A percentile compares a stretch with the other conserved stretches of the same genome.
phyloP scores from a whole-genome alignment of 2,888 invertebrate genomes.

The Iselma pallidipennis region DNA sequence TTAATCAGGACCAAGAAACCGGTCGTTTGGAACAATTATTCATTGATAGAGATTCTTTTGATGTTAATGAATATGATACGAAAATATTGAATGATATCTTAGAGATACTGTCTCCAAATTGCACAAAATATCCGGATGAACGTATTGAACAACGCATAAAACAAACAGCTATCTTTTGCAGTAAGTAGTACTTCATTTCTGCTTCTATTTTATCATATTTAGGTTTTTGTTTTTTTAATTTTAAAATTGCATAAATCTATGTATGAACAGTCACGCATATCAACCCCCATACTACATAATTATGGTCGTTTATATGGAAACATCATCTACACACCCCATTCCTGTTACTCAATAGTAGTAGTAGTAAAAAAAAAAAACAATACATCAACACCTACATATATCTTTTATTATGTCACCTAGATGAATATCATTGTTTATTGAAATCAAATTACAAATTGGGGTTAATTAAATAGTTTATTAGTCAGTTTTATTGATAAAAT shows the following conservation, averaged over 20 bases:
- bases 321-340: background rate
- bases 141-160: slow-evolving; percentile 30
- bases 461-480: slow-evolving; percentile 11
- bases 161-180: slow-evolving; percentile 46
- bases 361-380: background rate
- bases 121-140: slow-evolving; percentile 48
- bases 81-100: slow-evolving; percentile 43
- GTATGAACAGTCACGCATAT: background rate
- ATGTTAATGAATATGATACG: slow-evolving; percentile 54
- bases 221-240: background rate
- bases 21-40: slow-evolving; percentile 52
- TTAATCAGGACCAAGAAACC: slow-evolving; percentile 50
- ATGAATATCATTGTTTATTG: slow-evolving; percentile 5
- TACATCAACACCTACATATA: slow-evolving; percentile 1
- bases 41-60: slow-evolving; percentile 54
- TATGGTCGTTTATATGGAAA: background rate
- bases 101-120: slow-evolving; percentile 50
- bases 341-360: background rate
- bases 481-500: too few species aligned
- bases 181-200: slow-evolving; percentile 48
- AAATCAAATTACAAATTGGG: slow-evolving; percentile 7
- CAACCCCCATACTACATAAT: background rate
- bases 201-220: too few species aligned
- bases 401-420: background rate
- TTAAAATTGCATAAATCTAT: background rate